phyloP scores from a whole-genome alignment of 2,113 vertebrate species.

The Ptychochromis oligacanthus region DNA sequence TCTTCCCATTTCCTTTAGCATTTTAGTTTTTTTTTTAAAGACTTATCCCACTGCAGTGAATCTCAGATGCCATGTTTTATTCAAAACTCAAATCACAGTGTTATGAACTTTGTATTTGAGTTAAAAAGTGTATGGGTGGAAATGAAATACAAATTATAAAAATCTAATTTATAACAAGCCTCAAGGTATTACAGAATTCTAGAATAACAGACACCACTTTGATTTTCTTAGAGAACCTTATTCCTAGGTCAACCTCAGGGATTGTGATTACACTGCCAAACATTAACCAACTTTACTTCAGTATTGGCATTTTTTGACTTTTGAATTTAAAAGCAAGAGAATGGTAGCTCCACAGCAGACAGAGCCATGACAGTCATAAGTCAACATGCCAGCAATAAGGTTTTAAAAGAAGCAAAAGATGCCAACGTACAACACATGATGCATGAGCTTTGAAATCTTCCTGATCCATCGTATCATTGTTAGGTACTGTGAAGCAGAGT shows the following conservation, averaged over 20 bases:
- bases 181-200: not conserved
- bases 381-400: constrained; percentile 43
- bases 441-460: constrained; percentile 22
- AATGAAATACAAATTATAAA: not conserved
- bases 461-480: constrained; percentile 8
- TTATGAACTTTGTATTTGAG: not conserved
- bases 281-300: constrained; percentile 60
- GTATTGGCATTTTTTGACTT: constrained; percentile 55
- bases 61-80: not conserved
- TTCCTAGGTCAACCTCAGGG: constrained; percentile 53
- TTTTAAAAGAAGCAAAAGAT: constrained; percentile 64
- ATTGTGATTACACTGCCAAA: constrained; percentile 59
- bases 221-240: constrained; percentile 33
- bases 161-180: not conserved
- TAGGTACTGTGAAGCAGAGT: constrained; percentile 16
- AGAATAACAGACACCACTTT: not conserved
- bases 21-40: not conserved
- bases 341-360: constrained; percentile 24
- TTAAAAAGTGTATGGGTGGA: not conserved
- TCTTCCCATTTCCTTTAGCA: not conserved
- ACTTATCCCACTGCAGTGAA: not conserved
- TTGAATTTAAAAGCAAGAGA: constrained; percentile 56
- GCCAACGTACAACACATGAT: constrained; percentile 17
- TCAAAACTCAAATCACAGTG: not conserved
- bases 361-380: constrained; percentile 53